Evolutionary conservation across 2,797 vertebrate genomes (phyloP), one percentile per base, ranked within the genome.

Genomic region (Melanotaenia nigrans): DNA sequence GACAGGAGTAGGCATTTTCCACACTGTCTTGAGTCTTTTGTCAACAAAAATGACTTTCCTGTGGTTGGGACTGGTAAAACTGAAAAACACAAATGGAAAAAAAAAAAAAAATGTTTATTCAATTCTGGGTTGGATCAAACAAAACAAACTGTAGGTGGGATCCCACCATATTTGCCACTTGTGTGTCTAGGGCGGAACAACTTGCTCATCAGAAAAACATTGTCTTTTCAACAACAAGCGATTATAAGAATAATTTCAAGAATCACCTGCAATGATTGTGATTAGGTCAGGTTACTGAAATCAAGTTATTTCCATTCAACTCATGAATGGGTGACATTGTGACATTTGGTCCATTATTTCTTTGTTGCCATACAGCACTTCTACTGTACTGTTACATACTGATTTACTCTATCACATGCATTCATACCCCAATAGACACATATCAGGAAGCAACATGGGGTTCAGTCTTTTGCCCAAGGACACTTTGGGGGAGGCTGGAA

Each of bases 121-220:
- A 71, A 16, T 20, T 30, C 24, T 18, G 20, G 11, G 30, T 61
- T 3, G 3, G 24, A 66, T 63, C 30, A 36, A 24, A 65, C 13
- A 20, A 51, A 74, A 67, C 54, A 57, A 28, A 53, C 25, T 0
- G 36, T 22, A 56, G 71, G 71, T 68, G 77, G 65, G 67, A 71
- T 64, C 62, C 28, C 14, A 1, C 65, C 49, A 20, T 5, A 9
- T 28, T 7, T 33, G n/a, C 49, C 18, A 5, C 42, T 60, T 32
- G 6, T 33, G 7, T 9, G 1, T 49, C 45, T 49, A 1, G 2
- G 20, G 20, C 1, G n/a, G 8, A 49, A 49, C 45, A 49, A 9
- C 45, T n/a, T 49, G 45, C 20, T 49, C 20, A 10, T n/a, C 16
- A 47, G 20, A 8, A 47, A 20, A 20, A 20, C 20, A 47, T 47